These are phyloP conservation scores for Pygmarrhopalites habei DNA, from an alignment of 1,140 invertebrate genomes.

Conservation along the genomic window DNA sequence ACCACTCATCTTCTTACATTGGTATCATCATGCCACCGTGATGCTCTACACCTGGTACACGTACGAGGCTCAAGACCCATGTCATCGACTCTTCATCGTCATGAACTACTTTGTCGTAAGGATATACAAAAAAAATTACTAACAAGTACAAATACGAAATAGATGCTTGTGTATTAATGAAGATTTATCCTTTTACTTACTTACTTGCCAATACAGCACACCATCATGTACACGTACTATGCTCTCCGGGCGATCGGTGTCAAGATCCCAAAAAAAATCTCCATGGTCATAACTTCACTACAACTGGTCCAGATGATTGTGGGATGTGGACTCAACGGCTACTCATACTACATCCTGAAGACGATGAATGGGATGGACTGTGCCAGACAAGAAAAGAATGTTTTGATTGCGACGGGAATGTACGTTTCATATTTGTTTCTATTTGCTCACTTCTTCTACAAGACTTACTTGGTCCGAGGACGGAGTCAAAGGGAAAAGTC, in stretches of 20 bases:
- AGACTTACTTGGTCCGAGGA: neutral
- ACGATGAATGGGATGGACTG: neutral
- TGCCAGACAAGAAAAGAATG: neutral
- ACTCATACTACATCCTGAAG: neutral
- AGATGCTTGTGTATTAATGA: too few relatives aligned
- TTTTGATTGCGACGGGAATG: slow-evolving; percentile 1
- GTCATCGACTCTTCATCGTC: slow-evolving; percentile 93
- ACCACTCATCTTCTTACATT: slow-evolving; percentile 30
- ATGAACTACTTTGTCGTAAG: slow-evolving; percentile 90
- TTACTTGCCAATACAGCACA: too few relatives aligned
- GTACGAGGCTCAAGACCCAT: slow-evolving; percentile 89
- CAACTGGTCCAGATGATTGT: slow-evolving; percentile 52
- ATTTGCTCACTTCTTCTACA: slow-evolving; percentile 18
- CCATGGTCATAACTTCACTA: slow-evolving; percentile 50
- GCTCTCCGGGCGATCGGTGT: slow-evolving; percentile 13
- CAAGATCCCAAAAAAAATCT: slow-evolving; percentile 40
- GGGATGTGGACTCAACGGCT: slow-evolving; percentile 34
- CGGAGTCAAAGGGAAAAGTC: neutral
- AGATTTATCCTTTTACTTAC: too few relatives aligned
- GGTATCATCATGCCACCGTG: slow-evolving; percentile 69
- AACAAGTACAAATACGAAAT: too few relatives aligned
- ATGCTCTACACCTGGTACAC: slow-evolving; percentile 95
- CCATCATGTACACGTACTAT: slow-evolving; percentile 18
- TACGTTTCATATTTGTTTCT: slow-evolving; percentile 12
- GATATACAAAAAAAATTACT: too few relatives aligned